phyloP scores from a whole-genome alignment of 2,797 vertebrate genomes.

The Xenopus petersii region DNA sequence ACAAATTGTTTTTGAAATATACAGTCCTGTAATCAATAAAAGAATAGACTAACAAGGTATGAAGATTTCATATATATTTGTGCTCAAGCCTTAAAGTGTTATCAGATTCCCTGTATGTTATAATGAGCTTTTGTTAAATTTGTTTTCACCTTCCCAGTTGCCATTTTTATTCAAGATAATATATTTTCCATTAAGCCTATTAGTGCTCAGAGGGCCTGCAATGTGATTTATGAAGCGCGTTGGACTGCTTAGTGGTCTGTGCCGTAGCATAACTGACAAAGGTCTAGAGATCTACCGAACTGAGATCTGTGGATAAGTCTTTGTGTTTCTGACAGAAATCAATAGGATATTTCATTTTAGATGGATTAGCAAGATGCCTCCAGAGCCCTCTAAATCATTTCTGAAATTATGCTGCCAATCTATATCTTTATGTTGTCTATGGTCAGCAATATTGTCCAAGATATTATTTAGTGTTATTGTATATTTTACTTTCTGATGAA shows the following conservation, averaged over 20 bases:
- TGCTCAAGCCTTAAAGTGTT: no score
- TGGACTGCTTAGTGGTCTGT: not conserved
- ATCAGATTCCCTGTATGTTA: no score
- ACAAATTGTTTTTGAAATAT: no score
- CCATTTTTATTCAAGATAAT: conserved; percentile 11
- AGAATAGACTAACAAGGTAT: no score
- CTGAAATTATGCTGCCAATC: conserved; percentile 24
- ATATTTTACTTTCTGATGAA: no score
- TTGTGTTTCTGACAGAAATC: conserved; percentile 53
- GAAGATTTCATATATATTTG: no score
- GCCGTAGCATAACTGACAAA: conserved; percentile 11
- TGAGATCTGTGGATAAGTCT: conserved; percentile 48
- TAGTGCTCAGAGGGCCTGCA: conserved; percentile 19
- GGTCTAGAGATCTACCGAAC: conserved; percentile 43
- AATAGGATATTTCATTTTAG: conserved; percentile 48
- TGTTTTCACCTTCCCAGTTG: no score
- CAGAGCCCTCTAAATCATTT: conserved; percentile 36
- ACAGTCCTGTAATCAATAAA: no score
- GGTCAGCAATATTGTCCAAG: not conserved
- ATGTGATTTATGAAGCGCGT: conserved; percentile 23
- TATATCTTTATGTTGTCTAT: not conserved
- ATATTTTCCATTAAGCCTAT: conserved; percentile 38
- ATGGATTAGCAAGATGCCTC: conserved; percentile 43
- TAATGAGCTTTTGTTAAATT: no score
- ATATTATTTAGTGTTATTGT: not conserved